phyloP scores from a whole-genome alignment of 1,140 invertebrate species.

The Drosophila saltans region DNA sequence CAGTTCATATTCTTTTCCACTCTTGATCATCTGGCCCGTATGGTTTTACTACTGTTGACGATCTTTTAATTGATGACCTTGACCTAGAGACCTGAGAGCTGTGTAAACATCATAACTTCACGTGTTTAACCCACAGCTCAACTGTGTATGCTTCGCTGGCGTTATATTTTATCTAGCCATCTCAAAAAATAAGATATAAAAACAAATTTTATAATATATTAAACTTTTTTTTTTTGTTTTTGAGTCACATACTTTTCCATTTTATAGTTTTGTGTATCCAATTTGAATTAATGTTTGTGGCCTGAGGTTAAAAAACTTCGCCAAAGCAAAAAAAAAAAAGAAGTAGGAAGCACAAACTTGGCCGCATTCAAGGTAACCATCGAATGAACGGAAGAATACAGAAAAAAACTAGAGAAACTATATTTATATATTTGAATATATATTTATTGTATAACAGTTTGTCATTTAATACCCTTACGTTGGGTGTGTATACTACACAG shows the following conservation, averaged over 20 bases:
- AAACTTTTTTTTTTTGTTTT: constrained; percentile 6
- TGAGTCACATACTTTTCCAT: constrained; percentile 4
- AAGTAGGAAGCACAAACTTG: constrained; percentile 11
- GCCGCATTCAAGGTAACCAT: constrained; percentile 14
- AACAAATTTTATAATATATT: constrained; percentile 3
- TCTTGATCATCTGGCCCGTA: not conserved
- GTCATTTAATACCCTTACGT: not conserved
- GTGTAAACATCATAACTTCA: constrained; percentile 8
- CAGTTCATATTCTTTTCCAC: not conserved
- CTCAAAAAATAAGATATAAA: not conserved
- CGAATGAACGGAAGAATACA: constrained; percentile 1
- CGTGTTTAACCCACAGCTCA: constrained; percentile 3
- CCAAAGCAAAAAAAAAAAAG: not conserved
- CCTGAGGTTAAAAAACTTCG: constrained; percentile 19
- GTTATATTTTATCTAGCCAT: constrained; percentile 1
- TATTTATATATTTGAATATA: not conserved
- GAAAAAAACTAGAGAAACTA: not conserved
- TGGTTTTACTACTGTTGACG: not conserved
- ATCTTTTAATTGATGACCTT: constrained; percentile 3
- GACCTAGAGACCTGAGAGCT: constrained; percentile 8
- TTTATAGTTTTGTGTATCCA: constrained; percentile 11
- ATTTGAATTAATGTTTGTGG: constrained; percentile 19
- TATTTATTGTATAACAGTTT: not conserved
- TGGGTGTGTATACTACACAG: too few relatives aligned
- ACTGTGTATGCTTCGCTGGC: not conserved